Conservation (phyloP, 1,140 invertebrate species). For the Calosoma granatense region DNA sequence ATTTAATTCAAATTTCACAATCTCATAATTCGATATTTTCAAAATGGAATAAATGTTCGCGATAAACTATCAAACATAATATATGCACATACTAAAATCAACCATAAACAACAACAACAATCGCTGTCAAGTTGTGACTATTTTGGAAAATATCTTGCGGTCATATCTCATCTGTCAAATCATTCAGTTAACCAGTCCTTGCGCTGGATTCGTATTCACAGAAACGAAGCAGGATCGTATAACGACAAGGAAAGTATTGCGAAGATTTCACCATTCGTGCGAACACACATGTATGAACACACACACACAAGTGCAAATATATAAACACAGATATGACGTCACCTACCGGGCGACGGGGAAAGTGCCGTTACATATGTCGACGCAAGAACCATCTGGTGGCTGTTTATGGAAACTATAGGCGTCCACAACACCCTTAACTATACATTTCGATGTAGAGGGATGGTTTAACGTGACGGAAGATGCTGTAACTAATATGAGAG, state of each 20-base stretch:
- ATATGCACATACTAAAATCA: no score
- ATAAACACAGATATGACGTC: not conserved
- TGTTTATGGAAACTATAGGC: not conserved
- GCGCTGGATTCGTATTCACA: no score
- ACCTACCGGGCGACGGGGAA: not conserved
- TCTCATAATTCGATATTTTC: no score
- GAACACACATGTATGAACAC: not conserved
- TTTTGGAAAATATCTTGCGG: not conserved
- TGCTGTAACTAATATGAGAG: not conserved
- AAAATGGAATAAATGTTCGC: no score
- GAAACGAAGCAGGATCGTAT: no score
- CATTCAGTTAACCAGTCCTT: no score
- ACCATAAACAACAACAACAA: no score
- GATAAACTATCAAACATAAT: no score
- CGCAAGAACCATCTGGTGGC: not conserved
- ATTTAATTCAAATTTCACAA: no score
- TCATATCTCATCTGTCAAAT: no score
- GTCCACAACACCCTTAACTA: not conserved
- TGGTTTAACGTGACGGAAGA: not conserved
- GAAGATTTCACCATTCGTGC: not conserved
- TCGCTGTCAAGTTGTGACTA: no score
- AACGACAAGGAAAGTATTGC: not conserved
- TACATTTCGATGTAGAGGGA: not conserved
- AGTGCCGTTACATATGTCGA: not conserved
- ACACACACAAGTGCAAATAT: not conserved